Percentiles rank a stretch among this genome's conserved stretches.
Evolutionary conservation across 2,888 invertebrate genomes (phyloP).

Genomic region (Lasioglossum figueresi): DNA sequence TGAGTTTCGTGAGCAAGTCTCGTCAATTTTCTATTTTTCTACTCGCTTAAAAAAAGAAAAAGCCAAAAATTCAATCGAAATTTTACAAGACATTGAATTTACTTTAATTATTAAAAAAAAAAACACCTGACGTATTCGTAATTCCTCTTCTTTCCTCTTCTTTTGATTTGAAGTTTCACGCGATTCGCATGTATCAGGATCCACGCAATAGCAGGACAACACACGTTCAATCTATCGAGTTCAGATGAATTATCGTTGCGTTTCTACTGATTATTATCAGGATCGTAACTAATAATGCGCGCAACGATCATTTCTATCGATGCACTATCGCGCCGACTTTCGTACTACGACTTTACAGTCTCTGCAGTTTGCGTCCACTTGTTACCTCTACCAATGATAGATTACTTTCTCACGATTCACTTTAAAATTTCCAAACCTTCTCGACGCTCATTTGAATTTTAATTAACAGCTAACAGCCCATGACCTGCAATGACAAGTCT

Average conservation of each 20-base stretch:
- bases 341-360: neutral
- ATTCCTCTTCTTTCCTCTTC: neutral
- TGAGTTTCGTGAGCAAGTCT: too few relatives aligned
- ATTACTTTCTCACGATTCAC: neutral
- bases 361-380: neutral
- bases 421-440: neutral
- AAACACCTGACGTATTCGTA: neutral
- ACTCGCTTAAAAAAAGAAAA: neutral
- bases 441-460: too few relatives aligned
- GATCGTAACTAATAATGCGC: neutral
- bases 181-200: too few relatives aligned
- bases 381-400: slow-evolving; percentile 12
- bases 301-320: slow-evolving; percentile 7
- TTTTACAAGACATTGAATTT: neutral
- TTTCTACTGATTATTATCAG: slow-evolving; percentile 15
- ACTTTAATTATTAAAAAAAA: neutral
- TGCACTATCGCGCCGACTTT: slow-evolving; percentile 4
- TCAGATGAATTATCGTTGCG: slow-evolving; percentile 10
- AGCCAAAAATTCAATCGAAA: too few relatives aligned
- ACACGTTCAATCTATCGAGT: neutral
- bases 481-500: neutral
- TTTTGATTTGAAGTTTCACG: too few relatives aligned
- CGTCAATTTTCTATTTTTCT: neutral
- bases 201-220: neutral
- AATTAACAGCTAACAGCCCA: too few relatives aligned